A percentile compares a stretch with the other conserved stretches of the same genome.
phyloP scores from a whole-genome alignment of 2,113 vertebrate species.

The Antechinus stuartii region DNA sequence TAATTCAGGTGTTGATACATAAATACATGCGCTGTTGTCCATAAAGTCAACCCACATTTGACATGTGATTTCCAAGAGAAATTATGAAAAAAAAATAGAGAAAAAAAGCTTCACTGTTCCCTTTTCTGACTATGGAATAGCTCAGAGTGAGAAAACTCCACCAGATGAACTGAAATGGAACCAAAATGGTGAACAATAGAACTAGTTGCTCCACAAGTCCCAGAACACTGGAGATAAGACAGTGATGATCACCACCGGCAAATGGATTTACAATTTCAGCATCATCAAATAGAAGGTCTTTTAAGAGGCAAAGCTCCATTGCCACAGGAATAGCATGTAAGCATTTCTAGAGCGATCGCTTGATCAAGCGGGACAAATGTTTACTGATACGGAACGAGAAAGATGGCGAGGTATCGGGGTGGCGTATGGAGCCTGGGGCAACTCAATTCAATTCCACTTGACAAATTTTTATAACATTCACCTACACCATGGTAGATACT shows the following conservation, averaged over 20 bases:
- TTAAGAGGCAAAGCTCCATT: background rate
- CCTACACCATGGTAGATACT: background rate
- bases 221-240: background rate
- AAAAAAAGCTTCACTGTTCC: background rate
- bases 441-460: background rate
- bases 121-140: background rate
- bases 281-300: background rate
- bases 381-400: background rate
- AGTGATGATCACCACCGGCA: background rate
- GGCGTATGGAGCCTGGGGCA: background rate
- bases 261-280: background rate
- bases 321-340: rapidly evolving
- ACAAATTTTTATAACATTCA: background rate
- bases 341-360: background rate
- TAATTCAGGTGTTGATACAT: background rate
- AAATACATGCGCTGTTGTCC: background rate
- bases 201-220: background rate
- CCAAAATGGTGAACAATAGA: background rate
- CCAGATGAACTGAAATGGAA: background rate
- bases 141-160: background rate
- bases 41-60: background rate
- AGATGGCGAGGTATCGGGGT: background rate
- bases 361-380: background rate
- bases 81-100: background rate
- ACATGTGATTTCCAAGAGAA: background rate